Percentiles rank a stretch among this genome's conserved stretches.
phyloP scores from a whole-genome alignment of 1,140 invertebrate species.

The Andrena cerasifolii region DNA sequence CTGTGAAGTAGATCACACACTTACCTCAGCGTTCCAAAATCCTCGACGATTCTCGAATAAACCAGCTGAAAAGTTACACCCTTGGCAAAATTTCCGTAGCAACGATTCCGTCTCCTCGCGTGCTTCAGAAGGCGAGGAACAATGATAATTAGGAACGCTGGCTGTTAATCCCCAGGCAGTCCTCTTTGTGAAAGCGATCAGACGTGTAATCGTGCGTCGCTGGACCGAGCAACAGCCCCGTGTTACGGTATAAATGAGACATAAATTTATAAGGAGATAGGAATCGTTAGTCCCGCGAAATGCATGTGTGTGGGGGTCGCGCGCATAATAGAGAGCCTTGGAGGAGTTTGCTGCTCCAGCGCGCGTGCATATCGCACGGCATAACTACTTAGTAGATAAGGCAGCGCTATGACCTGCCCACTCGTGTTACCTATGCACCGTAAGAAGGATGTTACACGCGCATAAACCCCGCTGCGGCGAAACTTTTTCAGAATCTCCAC shows the following conservation, averaged over 20 bases:
- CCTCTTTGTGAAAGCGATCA: background rate
- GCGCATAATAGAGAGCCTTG: constrained; percentile 20
- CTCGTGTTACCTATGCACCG: background rate
- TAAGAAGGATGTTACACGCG: background rate
- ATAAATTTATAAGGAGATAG: constrained; percentile 31
- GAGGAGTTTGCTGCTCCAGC: constrained; percentile 12
- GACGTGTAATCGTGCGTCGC: constrained; percentile 14
- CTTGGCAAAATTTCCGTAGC: too few species aligned
- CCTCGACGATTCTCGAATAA: too few species aligned
- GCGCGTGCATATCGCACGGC: constrained; percentile 33
- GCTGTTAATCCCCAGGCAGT: background rate
- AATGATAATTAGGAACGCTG: too few species aligned
- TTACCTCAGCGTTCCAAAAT: too few species aligned
- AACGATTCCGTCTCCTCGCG: too few species aligned
- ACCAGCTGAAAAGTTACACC: too few species aligned
- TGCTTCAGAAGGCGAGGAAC: too few species aligned
- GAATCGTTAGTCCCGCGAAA: constrained; percentile 28
- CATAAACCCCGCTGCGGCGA: background rate
- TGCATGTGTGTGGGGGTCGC: background rate
- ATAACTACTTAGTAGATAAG: constrained; percentile 49
- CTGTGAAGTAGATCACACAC: too few species aligned
- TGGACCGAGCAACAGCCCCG: background rate
- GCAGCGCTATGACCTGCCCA: background rate
- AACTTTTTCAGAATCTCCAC: constrained; percentile 7
- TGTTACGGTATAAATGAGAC: constrained; percentile 26